phyloP scores from a whole-genome alignment of 2,113 vertebrate genomes.

The Climacteris rufus region DNA sequence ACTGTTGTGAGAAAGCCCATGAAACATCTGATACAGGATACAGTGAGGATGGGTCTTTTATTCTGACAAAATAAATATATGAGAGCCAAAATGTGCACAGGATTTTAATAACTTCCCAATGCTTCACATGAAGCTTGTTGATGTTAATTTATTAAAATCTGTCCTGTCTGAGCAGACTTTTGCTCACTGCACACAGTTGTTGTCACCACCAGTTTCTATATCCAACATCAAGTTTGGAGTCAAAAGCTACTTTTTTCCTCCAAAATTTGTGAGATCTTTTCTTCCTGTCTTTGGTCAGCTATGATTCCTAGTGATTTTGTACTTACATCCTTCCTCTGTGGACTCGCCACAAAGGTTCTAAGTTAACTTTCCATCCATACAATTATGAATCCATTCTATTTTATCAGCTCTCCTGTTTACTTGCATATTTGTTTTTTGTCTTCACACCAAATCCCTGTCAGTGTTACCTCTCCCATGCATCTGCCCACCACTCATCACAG shows the following conservation, averaged over 20 bases:
- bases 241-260: background rate
- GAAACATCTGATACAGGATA: background rate
- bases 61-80: background rate
- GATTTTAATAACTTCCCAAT: background rate
- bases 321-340: background rate
- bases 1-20: background rate
- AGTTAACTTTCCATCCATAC: background rate
- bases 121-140: rapidly evolving
- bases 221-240: background rate
- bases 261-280: background rate
- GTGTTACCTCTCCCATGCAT: background rate
- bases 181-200: rapidly evolving
- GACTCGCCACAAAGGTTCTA: background rate
- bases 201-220: background rate
- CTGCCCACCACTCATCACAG: background rate
- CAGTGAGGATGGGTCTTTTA: background rate
- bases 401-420: background rate
- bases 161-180: background rate
- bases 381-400: background rate
- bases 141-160: background rate
- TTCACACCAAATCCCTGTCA: background rate
- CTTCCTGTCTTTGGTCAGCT: background rate
- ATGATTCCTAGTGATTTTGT: background rate
- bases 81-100: background rate
- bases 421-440: background rate